Percentiles rank a stretch among this genome's conserved stretches.
Evolutionary conservation across 2,797 vertebrate genomes (phyloP).

Genomic region (Pseudotriccus pelzelni): DNA sequence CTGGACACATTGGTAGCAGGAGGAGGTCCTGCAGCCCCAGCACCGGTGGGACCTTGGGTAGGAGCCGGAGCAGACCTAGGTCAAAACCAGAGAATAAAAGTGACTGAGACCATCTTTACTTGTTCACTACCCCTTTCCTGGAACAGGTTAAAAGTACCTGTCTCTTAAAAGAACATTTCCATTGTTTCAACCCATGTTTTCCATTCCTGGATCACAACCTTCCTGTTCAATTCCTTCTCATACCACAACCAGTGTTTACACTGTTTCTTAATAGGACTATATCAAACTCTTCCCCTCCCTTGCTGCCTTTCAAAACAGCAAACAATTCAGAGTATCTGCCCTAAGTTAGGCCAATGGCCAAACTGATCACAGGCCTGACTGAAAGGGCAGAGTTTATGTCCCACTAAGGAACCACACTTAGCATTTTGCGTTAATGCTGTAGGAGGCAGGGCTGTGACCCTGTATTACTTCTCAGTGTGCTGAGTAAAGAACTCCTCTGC

Average conservation of each 20-base stretch:
- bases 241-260: not conserved
- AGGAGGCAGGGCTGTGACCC: not conserved
- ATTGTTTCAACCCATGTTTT: not conserved
- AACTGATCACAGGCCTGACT: not conserved
- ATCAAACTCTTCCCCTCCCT: not conserved
- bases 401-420: not conserved
- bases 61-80: constrained; percentile 86
- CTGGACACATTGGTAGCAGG: constrained; percentile 84
- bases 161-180: not conserved
- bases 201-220: not conserved
- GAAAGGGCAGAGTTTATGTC: not conserved
- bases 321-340: not conserved
- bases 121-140: not conserved
- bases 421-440: not conserved
- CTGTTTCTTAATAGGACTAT: not conserved
- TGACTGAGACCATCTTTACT: not conserved
- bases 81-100: not conserved
- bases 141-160: not conserved
- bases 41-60: constrained; percentile 65
- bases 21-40: constrained; percentile 48
- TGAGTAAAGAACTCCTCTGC: not conserved
- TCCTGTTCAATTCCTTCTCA: not conserved
- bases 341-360: not conserved
- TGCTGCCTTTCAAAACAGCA: not conserved
- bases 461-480: not conserved